These are phyloP conservation scores for Gopherus flavomarginatus DNA, from an alignment of 2,113 vertebrate species.

Conservation along the genomic window DNA sequence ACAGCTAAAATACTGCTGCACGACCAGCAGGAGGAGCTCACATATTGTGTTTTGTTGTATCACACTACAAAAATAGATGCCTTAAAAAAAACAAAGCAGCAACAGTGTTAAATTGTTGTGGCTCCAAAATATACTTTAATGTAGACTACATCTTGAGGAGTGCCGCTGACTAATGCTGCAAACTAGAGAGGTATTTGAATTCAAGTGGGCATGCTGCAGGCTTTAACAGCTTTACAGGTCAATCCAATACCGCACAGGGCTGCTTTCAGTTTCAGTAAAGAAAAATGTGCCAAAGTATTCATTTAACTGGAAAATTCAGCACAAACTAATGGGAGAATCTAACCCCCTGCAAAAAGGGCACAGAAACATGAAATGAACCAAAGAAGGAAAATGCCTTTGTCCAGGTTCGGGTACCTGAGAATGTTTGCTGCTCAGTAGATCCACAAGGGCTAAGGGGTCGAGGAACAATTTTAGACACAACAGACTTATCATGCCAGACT, in stretches of 20 bases:
- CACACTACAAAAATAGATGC: not conserved
- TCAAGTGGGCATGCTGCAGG: not conserved
- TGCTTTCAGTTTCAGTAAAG: not conserved
- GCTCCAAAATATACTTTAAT: not conserved
- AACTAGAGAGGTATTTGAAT: fast-evolving
- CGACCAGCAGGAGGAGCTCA: not conserved
- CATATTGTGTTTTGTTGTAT: fast-evolving
- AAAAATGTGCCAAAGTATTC: not conserved
- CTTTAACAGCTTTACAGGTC: not conserved
- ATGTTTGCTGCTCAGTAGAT: not conserved
- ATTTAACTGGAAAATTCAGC: not conserved
- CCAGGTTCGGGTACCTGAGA: not conserved
- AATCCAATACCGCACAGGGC: not conserved
- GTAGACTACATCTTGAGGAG: not conserved
- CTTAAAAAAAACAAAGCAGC: not conserved
- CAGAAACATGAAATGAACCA: not conserved
- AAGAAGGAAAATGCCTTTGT: not conserved
- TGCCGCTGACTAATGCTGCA: not conserved
- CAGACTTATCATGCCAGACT: not conserved
- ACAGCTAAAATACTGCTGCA: fast-evolving
- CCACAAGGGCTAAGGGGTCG: not conserved
- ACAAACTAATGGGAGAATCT: not conserved
- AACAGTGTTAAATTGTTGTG: not conserved
- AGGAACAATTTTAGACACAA: not conserved
- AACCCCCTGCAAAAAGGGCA: not conserved